Evolutionary conservation across 2,113 vertebrate species (phyloP).

Genomic region (Microcebus griseorufus): DNA sequence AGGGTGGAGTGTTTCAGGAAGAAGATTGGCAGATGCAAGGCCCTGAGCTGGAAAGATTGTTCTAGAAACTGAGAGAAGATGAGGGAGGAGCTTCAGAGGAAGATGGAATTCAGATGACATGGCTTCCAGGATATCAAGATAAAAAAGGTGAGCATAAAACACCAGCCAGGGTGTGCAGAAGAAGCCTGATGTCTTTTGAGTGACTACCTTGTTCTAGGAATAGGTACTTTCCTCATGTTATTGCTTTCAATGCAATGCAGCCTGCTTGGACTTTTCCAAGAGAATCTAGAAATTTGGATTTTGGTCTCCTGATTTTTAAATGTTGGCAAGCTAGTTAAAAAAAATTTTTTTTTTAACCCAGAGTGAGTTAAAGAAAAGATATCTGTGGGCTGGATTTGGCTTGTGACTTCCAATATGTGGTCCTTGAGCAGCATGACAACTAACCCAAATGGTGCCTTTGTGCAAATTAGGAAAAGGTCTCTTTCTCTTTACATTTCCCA

Average conservation of each 20-base stretch:
- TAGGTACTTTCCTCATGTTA: neutral
- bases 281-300: slow-evolving; percentile 7
- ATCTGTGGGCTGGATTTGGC: neutral
- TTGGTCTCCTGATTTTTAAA: slow-evolving; percentile 20
- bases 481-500: neutral
- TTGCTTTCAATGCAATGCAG: neutral
- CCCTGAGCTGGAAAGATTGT: neutral
- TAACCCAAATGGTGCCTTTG: neutral
- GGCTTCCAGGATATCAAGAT: neutral
- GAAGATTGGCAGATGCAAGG: neutral
- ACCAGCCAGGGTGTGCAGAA: neutral
- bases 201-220: neutral
- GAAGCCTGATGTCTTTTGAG: neutral
- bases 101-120: neutral
- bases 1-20: neutral
- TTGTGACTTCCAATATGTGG: neutral
- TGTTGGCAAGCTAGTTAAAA: neutral
- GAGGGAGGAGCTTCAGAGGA: neutral
- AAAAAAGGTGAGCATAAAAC: neutral
- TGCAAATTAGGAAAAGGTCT: neutral
- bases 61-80: neutral
- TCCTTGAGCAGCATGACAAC: neutral
- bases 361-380: neutral
- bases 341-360: neutral
- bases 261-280: slow-evolving; percentile 1